Evolutionary conservation across 2,888 invertebrate genomes (phyloP).

Genomic region (Lymantria monacha): DNA sequence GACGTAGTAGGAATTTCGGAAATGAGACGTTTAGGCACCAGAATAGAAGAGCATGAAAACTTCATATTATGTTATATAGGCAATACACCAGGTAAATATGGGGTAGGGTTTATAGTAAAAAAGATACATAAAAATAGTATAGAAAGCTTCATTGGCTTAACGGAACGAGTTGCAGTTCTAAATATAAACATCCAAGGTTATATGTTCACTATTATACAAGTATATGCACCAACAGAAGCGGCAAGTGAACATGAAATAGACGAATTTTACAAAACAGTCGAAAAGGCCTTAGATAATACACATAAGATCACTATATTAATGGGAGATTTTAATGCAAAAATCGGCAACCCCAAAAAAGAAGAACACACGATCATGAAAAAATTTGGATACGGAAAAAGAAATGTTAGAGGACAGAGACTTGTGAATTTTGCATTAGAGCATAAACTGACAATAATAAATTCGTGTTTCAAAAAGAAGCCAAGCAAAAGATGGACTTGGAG

Average conservation of each 20-base stretch:
- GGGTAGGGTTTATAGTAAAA: too few species aligned
- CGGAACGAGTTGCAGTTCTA: neutral
- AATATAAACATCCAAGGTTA: neutral
- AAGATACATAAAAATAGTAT: too few species aligned
- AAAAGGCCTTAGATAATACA: neutral
- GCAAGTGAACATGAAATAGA: neutral
- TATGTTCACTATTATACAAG: neutral
- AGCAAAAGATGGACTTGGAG: too few species aligned
- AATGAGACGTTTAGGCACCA: too few species aligned
- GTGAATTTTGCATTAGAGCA: neutral
- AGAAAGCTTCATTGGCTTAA: too few species aligned
- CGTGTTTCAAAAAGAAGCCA: too few species aligned
- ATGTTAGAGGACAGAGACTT: constrained; percentile 1
- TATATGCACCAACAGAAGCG: constrained; percentile 1
- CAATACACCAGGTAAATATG: too few species aligned
- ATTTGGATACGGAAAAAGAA: neutral
- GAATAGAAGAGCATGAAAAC: too few species aligned
- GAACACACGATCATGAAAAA: neutral
- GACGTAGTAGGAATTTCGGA: too few species aligned
- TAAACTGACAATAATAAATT: neutral
- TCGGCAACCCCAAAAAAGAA: neutral
- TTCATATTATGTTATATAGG: too few species aligned
- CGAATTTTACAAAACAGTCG: neutral
- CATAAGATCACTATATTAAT: too few species aligned
- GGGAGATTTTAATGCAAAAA: neutral